Evolutionary conservation across 2,888 invertebrate genomes (phyloP).

Genomic region (Macrosoma leucophasiata): DNA sequence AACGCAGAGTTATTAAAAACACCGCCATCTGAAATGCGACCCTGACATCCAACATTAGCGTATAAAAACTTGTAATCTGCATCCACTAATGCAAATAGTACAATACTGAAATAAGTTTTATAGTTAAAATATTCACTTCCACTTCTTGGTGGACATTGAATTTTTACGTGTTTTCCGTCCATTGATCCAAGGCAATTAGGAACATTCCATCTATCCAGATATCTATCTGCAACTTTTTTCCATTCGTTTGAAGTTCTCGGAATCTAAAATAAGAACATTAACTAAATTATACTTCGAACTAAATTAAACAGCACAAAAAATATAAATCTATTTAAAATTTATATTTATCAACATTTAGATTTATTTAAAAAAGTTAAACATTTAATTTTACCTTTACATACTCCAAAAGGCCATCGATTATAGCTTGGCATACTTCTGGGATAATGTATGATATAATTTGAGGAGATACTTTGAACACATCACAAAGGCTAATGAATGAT

Average conservation of each 20-base stretch:
- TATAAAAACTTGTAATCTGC: conserved; percentile 20
- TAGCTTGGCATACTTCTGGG: conserved; percentile 4
- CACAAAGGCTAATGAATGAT: background rate
- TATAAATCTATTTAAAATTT: conserved; percentile 5
- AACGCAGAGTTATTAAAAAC: conserved; percentile 19
- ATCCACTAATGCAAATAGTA: conserved; percentile 17
- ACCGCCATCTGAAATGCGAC: conserved; percentile 24
- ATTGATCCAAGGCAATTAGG: conserved; percentile 22
- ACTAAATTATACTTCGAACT: conserved; percentile 13
- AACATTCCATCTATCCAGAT: conserved; percentile 15
- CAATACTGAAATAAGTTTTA: conserved; percentile 20
- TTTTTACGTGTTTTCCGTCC: conserved; percentile 24
- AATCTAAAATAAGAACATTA: conserved; percentile 4
- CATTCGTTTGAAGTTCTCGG: conserved; percentile 11
- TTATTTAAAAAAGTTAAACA: conserved; percentile 6
- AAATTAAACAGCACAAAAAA: conserved; percentile 18
- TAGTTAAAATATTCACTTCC: conserved; percentile 22
- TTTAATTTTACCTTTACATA: conserved; percentile 9
- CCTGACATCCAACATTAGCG: conserved; percentile 16
- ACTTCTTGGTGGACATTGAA: conserved; percentile 20
- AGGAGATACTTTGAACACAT: conserved; percentile 5
- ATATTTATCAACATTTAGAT: conserved; percentile 3
- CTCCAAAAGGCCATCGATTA: conserved; percentile 17
- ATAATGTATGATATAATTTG: conserved; percentile 3
- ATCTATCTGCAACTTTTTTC: conserved; percentile 15